Evolutionary conservation across 2,797 vertebrate genomes (phyloP).

Genomic region (Okamejei kenojei): DNA sequence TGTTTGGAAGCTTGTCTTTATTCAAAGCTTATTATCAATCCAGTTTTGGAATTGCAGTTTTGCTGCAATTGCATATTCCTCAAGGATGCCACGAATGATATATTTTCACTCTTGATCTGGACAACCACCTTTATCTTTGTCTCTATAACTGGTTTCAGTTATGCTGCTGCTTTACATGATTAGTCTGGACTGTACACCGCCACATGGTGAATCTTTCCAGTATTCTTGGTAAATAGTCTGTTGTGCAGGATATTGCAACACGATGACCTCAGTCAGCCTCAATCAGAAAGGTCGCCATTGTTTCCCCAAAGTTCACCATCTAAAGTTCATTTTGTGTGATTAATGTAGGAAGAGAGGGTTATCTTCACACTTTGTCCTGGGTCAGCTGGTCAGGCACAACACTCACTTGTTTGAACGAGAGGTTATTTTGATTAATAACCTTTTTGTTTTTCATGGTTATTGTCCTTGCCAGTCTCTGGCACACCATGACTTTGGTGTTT

Average conservation of each 20-base stretch:
- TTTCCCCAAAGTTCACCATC: too few relatives aligned
- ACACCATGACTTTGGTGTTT: neutral
- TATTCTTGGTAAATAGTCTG: neutral
- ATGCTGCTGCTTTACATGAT: neutral
- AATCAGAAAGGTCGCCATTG: neutral
- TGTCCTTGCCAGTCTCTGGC: neutral
- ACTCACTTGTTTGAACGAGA: neutral
- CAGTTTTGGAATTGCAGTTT: neutral
- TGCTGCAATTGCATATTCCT: neutral
- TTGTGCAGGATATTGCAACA: neutral
- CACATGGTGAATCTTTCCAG: conserved; percentile 17
- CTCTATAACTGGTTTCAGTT: neutral
- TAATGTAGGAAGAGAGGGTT: neutral
- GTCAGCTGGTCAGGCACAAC: neutral
- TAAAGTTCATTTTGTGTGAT: neutral
- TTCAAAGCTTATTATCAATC: neutral
- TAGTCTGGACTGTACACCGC: neutral
- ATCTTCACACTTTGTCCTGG: neutral
- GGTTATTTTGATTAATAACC: conserved; percentile 28
- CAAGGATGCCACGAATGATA: neutral
- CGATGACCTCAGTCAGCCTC: neutral
- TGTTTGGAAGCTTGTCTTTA: neutral
- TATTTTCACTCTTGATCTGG: neutral
- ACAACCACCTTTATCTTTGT: neutral
- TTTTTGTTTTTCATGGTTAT: neutral